phyloP scores from a whole-genome alignment of 2,113 vertebrate genomes.

The Sarotherodon lohbergeri region DNA sequence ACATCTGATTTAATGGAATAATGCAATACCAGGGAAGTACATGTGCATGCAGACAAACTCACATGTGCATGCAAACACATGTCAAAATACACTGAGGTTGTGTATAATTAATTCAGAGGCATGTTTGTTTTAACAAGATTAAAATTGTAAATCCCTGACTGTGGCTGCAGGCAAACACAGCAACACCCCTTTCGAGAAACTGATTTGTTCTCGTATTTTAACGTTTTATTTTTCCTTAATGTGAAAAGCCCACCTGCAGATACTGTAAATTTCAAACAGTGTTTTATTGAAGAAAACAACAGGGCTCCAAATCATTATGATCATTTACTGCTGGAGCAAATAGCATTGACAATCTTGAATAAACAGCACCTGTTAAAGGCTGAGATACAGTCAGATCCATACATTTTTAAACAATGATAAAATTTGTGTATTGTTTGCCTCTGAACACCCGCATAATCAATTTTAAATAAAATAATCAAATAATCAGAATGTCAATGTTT shows the following conservation, averaged over 20 bases:
- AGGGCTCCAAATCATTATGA: background rate
- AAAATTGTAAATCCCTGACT: background rate
- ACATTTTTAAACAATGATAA: background rate
- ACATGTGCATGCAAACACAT: background rate
- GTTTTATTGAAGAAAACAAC: background rate
- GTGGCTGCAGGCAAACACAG: background rate
- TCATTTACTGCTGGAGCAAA: background rate
- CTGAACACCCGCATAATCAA: background rate
- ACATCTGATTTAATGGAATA: background rate
- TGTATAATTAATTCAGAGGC: background rate
- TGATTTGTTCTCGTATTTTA: background rate
- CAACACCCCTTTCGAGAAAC: background rate
- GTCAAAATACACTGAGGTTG: background rate
- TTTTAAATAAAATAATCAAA: background rate
- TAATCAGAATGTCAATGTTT: background rate
- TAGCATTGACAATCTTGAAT: background rate
- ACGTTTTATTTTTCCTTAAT: background rate
- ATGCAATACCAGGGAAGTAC: background rate
- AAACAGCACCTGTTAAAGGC: background rate
- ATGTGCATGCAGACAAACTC: background rate
- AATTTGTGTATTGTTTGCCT: background rate
- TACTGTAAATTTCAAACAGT: background rate
- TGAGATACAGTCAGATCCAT: background rate
- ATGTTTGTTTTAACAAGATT: background rate
- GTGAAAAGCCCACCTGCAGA: background rate